Evolutionary conservation across 2,797 vertebrate genomes (phyloP).

Genomic region (Sphaeramia orbicularis): DNA sequence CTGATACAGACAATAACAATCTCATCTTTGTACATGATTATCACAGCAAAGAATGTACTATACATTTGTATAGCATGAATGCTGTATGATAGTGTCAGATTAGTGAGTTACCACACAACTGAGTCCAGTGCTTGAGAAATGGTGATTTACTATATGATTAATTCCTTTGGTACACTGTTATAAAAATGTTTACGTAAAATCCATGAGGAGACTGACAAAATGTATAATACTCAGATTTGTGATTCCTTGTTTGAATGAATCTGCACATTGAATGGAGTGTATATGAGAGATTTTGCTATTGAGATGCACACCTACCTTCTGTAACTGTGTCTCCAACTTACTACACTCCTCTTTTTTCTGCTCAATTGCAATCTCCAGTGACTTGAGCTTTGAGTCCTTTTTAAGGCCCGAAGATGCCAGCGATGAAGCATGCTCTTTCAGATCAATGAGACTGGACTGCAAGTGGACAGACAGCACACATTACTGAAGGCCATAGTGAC

Average conservation of each 20-base stretch:
- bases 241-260: background rate
- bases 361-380: conserved; percentile 98
- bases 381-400: conserved; percentile 98
- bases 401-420: conserved; percentile 97
- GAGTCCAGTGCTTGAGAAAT: no score
- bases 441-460: conserved; percentile 97
- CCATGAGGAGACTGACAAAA: no score
- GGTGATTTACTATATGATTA: no score
- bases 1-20: background rate
- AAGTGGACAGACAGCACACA: conserved; percentile 59
- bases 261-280: background rate
- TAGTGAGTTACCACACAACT: no score
- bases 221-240: no score
- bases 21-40: background rate
- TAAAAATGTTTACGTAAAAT: no score
- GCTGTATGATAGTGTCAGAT: no score
- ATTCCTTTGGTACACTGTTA: no score
- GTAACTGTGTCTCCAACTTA: conserved; percentile 99
- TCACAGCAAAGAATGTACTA: background rate
- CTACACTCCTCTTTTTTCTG: conserved; percentile 99
- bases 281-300: conserved; percentile 1
- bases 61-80: no score
- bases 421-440: conserved; percentile 98
- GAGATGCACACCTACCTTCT: conserved; percentile 90
- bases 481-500: conserved; percentile 10